Evolutionary conservation across 2,797 vertebrate species (phyloP).

Genomic region (Semaprochilodus insignis): DNA sequence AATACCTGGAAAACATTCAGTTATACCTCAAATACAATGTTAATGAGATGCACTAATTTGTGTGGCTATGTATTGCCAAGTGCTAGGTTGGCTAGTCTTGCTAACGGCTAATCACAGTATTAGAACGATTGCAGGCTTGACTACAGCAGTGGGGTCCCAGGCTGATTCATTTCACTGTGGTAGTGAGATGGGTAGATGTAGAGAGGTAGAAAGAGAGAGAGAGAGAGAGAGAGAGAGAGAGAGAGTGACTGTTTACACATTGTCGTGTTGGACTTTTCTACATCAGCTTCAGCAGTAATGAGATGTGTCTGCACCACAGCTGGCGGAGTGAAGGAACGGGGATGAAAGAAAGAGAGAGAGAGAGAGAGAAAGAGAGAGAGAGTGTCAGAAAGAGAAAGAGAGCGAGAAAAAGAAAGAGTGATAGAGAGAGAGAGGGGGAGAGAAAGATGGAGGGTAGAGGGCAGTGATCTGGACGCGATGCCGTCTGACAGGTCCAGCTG

Average conservation of each 20-base stretch:
- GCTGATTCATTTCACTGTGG: background rate
- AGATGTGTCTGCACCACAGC: constrained; percentile 16
- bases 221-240: constrained; percentile 22
- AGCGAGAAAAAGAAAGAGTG: constrained; percentile 20
- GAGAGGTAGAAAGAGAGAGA: background rate
- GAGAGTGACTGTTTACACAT: constrained; percentile 2
- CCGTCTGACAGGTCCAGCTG: constrained; percentile 87
- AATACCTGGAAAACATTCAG: too few relatives aligned
- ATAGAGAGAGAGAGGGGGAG: constrained; percentile 27
- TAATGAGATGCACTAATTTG: too few relatives aligned
- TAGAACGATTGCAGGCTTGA: too few relatives aligned
- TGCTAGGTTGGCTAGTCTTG: too few relatives aligned
- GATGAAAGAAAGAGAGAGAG: constrained; percentile 10
- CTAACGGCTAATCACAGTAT: too few relatives aligned
- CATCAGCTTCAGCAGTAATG: constrained; percentile 27
- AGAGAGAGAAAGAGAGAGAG: constrained; percentile 24
- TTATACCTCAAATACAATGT: too few relatives aligned
- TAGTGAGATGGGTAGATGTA: background rate
- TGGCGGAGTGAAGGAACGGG: constrained; percentile 8
- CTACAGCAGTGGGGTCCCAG: background rate
- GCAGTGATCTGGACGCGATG: constrained; percentile 85
- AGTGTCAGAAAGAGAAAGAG: constrained; percentile 31
- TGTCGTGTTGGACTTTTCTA: constrained; percentile 13
- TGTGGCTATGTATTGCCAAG: too few relatives aligned
- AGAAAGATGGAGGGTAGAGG: constrained; percentile 56